Percentiles rank a stretch among this genome's conserved stretches.
Conservation (phyloP, 2,113 vertebrate genomes). For the Tragelaphus scriptus region DNA sequence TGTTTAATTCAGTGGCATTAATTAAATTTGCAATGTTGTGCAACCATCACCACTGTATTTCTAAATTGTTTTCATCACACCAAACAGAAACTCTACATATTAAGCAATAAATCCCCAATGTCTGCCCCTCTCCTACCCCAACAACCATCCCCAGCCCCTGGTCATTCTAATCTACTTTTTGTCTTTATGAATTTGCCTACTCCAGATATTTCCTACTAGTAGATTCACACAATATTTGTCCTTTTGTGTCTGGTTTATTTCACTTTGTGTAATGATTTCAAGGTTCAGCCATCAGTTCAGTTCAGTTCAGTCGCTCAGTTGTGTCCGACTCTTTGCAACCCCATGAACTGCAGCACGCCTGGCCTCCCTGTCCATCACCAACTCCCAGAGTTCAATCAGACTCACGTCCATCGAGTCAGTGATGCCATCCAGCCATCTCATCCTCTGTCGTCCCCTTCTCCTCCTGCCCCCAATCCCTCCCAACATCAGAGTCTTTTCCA, state of each 20-base stretch:
- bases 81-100: not conserved
- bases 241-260: not conserved
- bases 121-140: not conserved
- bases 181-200: not conserved
- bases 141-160: not conserved
- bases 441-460: too few species aligned
- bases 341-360: too few species aligned
- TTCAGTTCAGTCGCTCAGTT: too few species aligned
- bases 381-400: too few species aligned
- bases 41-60: not conserved
- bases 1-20: not conserved
- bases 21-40: not conserved
- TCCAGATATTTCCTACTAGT: not conserved
- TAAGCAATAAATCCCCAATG: not conserved
- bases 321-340: too few species aligned
- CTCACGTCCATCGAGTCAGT: too few species aligned
- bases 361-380: too few species aligned
- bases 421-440: too few species aligned
- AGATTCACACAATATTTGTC: not conserved
- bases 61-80: not conserved
- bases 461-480: too few species aligned
- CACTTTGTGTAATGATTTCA: not conserved
- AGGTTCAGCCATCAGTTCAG: not conserved
- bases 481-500: too few species aligned
- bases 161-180: not conserved